These are phyloP conservation scores for Heterohyrax brucei DNA, from an alignment of 2,797 vertebrate species.

Conservation along the genomic window DNA sequence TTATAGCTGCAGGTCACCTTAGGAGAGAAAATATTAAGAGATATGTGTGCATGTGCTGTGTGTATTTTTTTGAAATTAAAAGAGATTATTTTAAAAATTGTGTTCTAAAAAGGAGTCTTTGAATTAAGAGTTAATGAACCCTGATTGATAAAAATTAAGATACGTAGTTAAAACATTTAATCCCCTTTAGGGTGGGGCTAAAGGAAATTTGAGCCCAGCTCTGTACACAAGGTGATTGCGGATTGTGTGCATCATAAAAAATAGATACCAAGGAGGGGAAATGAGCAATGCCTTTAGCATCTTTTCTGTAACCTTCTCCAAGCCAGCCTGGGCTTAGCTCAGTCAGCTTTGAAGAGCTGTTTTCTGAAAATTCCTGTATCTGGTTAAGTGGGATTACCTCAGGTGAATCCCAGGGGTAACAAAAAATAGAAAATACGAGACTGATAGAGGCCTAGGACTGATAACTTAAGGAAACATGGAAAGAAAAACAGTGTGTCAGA, in stretches of 20 bases:
- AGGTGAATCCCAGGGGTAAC: not conserved
- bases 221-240: not conserved
- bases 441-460: not conserved
- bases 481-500: not conserved
- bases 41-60: no score
- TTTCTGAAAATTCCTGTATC: not conserved
- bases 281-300: not conserved
- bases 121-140: not conserved
- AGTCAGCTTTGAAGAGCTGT: not conserved
- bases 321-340: not conserved
- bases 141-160: constrained; percentile 16
- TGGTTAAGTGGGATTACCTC: not conserved
- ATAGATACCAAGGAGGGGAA: not conserved
- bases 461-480: not conserved
- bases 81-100: not conserved
- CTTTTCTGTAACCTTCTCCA: not conserved
- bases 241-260: not conserved
- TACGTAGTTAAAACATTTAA: not conserved
- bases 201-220: not conserved
- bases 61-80: not conserved
- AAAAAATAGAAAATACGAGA: not conserved
- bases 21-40: not conserved
- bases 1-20: not conserved
- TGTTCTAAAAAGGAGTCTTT: not conserved
- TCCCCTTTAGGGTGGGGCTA: not conserved